These are phyloP conservation scores for Apotomis capreana DNA, from an alignment of 2,888 invertebrate species.

Conservation along the genomic window DNA sequence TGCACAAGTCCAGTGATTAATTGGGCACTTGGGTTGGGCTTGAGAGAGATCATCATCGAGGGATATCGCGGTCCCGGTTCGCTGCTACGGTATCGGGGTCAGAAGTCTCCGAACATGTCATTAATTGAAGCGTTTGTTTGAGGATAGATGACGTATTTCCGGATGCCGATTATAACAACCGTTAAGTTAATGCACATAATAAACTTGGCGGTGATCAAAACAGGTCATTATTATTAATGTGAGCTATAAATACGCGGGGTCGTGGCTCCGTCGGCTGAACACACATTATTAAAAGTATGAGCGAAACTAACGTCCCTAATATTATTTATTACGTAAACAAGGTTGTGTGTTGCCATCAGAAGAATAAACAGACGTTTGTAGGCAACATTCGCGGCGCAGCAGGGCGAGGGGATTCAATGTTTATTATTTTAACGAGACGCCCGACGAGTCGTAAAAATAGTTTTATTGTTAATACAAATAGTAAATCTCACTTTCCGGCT, in stretches of 20 bases:
- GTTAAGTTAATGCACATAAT: slow-evolving; percentile 37
- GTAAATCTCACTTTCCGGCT: slow-evolving; percentile 60
- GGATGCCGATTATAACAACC: slow-evolving; percentile 30
- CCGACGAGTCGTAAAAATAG: slow-evolving; percentile 55
- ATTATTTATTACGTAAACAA: slow-evolving; percentile 61
- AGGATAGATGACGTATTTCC: slow-evolving; percentile 36
- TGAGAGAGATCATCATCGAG: slow-evolving; percentile 16
- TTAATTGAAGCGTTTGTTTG: slow-evolving; percentile 32
- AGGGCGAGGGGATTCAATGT: slow-evolving; percentile 48
- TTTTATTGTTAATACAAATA: slow-evolving; percentile 58
- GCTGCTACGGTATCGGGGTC: slow-evolving; percentile 21
- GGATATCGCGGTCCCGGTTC: slow-evolving; percentile 11
- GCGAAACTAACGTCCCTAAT: slow-evolving; percentile 55
- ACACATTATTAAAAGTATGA: slow-evolving; percentile 49
- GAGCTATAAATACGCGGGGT: slow-evolving; percentile 23
- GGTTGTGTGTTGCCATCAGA: slow-evolving; percentile 40
- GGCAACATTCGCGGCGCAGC: slow-evolving; percentile 43
- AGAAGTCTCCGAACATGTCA: slow-evolving; percentile 31
- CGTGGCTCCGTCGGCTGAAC: slow-evolving; percentile 33
- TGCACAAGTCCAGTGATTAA: slow-evolving; percentile 26
- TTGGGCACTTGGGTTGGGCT: slow-evolving; percentile 16
- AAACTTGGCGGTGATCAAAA: slow-evolving; percentile 44
- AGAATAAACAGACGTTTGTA: slow-evolving; percentile 39
- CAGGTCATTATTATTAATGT: slow-evolving; percentile 34
- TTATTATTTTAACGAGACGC: slow-evolving; percentile 59